Base-by-base conservation (phyloP, 2,113 vertebrate genomes). In the Coturnix japonica region DNA sequence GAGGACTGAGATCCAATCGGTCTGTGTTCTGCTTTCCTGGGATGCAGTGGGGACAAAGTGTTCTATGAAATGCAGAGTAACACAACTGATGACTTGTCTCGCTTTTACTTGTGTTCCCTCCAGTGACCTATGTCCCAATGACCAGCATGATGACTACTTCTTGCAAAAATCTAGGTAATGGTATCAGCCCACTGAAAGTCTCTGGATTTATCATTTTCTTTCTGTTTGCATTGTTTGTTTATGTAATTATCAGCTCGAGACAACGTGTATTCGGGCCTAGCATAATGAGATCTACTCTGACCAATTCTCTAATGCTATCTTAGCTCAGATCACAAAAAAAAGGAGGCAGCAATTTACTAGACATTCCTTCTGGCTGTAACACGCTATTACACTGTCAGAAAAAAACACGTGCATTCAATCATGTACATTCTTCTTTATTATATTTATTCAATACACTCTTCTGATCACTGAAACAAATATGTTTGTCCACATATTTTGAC, bases 101-200 rank as follows among this genome's bases (percentile, higher is more conserved):
- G 31, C 23, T 88, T 88, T 77, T 49, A 18, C 18, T 65, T 18
- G 10, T 23, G 2, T 74, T 19, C 6, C n/a, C 88, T 84, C 33
- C 64, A 69, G 67, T 77, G 33, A 87, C 11, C 12, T 44, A 2
- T 46, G 43, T 66, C 47, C 39, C 41, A 59, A 2, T 41, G 21
- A 61, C 30, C 13, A 54, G 16, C 26, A 44, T 67, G 46, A 64
- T 43, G 20, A 72, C 3, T 47, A 64, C 39, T 28, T 82, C 20
- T 2, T 22, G 33, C 60, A 77, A 56, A 63, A 73, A 82, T 7
- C 25, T 70, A 39, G 7, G 22, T 19, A 85, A 28, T 43, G 12
- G 4, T 71, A 53, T 46, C 0, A 0, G 54, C 18, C 6, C 22
- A 51, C 17, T 3, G 22, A 30, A 76, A 5, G 44, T 82, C 49